Conservation (phyloP, 1,140 invertebrate species). For the Drosophila sturtevanti region DNA sequence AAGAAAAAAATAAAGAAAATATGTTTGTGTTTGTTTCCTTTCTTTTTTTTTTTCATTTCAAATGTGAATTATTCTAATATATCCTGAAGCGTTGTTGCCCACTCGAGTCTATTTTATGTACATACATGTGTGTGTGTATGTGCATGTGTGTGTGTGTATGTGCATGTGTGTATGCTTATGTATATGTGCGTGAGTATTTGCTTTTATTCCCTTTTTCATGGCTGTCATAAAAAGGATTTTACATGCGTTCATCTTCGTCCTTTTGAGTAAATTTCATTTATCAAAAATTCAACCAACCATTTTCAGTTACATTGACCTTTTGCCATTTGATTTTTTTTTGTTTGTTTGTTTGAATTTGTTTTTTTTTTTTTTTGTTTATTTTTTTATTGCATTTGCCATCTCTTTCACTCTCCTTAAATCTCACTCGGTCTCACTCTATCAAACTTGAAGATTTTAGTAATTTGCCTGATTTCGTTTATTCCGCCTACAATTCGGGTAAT, state of each 20-base stretch:
- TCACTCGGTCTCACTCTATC: neutral
- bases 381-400: conserved; percentile 1
- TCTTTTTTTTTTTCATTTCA: neutral
- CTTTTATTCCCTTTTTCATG: conserved; percentile 6
- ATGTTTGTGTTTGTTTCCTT: neutral
- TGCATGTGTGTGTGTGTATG: neutral
- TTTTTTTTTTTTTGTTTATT: conserved; percentile 1
- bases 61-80: neutral
- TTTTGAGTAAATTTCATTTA: conserved; percentile 15
- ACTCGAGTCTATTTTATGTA: neutral
- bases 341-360: neutral
- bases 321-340: neutral
- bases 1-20: neutral
- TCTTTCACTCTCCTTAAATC: neutral
- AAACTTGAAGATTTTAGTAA: neutral
- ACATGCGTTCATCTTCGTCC: neutral
- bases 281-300: conserved; percentile 16
- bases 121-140: neutral
- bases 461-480: conserved; percentile 11
- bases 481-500: conserved; percentile 9
- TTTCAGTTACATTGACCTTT: conserved; percentile 16
- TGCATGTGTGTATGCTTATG: neutral
- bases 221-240: conserved; percentile 20
- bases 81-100: neutral
- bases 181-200: neutral